These are phyloP conservation scores for Tinamus guttatus DNA, from an alignment of 2,113 vertebrate genomes.

Conservation along the genomic window DNA sequence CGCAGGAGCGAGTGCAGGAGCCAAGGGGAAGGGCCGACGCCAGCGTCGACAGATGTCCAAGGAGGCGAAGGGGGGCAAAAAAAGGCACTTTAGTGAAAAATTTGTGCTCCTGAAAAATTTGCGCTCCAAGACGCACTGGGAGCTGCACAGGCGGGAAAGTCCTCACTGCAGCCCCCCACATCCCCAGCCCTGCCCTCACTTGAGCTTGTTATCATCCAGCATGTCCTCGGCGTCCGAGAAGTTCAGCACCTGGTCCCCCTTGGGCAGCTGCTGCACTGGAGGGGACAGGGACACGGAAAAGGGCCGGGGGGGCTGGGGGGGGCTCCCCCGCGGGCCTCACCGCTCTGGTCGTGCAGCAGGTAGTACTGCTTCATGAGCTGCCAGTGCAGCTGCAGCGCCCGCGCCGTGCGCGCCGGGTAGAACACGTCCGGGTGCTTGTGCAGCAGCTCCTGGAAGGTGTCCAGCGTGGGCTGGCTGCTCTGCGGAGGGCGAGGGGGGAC, in stretches of 20 bases:
- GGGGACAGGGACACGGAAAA: slow-evolving; percentile 33
- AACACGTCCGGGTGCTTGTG: slow-evolving; percentile 90
- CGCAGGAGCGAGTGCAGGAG: too few species aligned
- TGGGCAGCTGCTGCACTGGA: slow-evolving; percentile 93
- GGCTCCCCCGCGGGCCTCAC: slow-evolving; percentile 61
- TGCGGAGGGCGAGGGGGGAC: slow-evolving; percentile 10
- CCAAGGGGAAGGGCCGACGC: too few species aligned
- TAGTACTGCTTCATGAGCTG: slow-evolving; percentile 97
- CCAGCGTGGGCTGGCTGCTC: slow-evolving; percentile 93
- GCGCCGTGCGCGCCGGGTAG: slow-evolving; percentile 90
- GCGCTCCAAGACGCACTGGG: too few species aligned
- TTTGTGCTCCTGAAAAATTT: not conserved
- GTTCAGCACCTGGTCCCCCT: slow-evolving; percentile 95
- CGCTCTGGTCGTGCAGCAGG: slow-evolving; percentile 94
- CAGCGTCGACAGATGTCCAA: too few species aligned
- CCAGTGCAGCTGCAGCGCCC: slow-evolving; percentile 94
- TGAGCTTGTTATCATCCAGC: slow-evolving; percentile 93
- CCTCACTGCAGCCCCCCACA: not conserved
- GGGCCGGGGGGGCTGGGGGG: not conserved
- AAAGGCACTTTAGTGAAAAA: not conserved
- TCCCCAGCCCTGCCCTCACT: slow-evolving; percentile 76
- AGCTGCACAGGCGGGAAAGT: not conserved
- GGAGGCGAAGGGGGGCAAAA: not conserved
- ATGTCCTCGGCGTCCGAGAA: slow-evolving; percentile 95
- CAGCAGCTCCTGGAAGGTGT: slow-evolving; percentile 93